Conservation (phyloP, 2,113 vertebrate genomes). For the Anolis sagrei region DNA sequence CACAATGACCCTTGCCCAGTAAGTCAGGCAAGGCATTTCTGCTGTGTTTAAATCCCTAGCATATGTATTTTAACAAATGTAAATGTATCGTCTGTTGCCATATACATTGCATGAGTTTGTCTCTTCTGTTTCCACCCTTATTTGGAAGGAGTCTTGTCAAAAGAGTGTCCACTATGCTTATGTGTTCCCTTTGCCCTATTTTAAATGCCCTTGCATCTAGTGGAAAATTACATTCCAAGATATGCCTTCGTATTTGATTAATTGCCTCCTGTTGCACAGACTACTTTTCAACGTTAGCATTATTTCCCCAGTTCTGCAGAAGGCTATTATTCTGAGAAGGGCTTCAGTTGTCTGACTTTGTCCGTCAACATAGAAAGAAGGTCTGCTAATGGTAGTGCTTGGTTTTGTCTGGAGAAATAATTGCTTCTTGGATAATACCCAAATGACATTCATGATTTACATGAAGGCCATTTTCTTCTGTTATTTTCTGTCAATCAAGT, state of each 20-base stretch:
- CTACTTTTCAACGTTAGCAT: constrained; percentile 17
- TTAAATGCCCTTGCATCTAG: neutral
- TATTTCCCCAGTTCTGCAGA: constrained; percentile 33
- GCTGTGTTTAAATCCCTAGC: neutral
- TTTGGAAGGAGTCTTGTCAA: neutral
- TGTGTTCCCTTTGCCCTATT: neutral
- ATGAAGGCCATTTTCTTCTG: constrained; percentile 59
- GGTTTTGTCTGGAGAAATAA: constrained; percentile 63
- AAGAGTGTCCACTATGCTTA: neutral
- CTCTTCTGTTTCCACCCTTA: neutral
- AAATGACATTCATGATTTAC: constrained; percentile 63
- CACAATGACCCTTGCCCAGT: too few species aligned
- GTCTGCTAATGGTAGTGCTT: constrained; percentile 45
- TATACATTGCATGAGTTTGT: neutral
- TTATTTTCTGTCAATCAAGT: constrained; percentile 61
- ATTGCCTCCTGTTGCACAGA: constrained; percentile 27
- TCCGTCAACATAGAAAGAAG: constrained; percentile 40
- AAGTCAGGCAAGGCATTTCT: neutral
- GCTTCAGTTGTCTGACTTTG: constrained; percentile 20
- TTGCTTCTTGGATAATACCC: constrained; percentile 60
- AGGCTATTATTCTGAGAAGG: constrained; percentile 53
- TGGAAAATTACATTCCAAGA: constrained; percentile 25
- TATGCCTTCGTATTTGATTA: constrained; percentile 1
- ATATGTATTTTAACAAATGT: neutral
- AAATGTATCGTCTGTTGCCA: neutral